Evolutionary conservation across 2,797 vertebrate species (phyloP).

Genomic region (Coccyzus lansbergi): DNA sequence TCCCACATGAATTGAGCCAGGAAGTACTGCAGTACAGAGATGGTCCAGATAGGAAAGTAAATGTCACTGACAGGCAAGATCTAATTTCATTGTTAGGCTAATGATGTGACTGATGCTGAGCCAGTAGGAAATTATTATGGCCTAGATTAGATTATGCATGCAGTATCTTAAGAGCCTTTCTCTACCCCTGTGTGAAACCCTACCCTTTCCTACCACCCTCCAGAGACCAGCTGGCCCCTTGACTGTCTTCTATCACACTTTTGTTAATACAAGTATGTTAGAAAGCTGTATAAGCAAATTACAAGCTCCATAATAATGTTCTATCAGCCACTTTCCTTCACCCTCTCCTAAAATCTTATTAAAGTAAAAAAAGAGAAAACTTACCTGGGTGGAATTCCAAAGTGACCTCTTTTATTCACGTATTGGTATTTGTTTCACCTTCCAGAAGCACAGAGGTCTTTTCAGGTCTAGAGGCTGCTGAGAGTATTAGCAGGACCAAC

Average conservation of each 20-base stretch:
- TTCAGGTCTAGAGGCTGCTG: background rate
- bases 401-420: background rate
- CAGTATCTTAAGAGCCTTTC: background rate
- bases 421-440: background rate
- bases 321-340: background rate
- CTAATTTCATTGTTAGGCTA: constrained; percentile 36
- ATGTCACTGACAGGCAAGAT: constrained; percentile 4
- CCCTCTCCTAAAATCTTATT: background rate
- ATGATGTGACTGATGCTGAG: constrained; percentile 1
- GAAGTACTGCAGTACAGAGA: constrained; percentile 11
- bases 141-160: background rate
- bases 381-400: background rate
- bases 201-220: background rate
- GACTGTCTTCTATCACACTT: background rate
- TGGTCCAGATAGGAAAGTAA: constrained; percentile 24
- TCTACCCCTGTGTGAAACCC: background rate
- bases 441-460: background rate
- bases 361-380: background rate
- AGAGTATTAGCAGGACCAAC: fast-evolving
- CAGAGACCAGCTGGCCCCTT: background rate
- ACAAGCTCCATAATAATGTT: background rate
- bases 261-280: background rate
- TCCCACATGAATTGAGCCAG: constrained; percentile 34
- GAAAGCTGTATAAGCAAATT: constrained; percentile 18
- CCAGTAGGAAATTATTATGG: constrained; percentile 22